Evolutionary conservation across 2,888 invertebrate species (phyloP), one percentile per base, ranked within the genome.

Genomic region (Torymus texanus): DNA sequence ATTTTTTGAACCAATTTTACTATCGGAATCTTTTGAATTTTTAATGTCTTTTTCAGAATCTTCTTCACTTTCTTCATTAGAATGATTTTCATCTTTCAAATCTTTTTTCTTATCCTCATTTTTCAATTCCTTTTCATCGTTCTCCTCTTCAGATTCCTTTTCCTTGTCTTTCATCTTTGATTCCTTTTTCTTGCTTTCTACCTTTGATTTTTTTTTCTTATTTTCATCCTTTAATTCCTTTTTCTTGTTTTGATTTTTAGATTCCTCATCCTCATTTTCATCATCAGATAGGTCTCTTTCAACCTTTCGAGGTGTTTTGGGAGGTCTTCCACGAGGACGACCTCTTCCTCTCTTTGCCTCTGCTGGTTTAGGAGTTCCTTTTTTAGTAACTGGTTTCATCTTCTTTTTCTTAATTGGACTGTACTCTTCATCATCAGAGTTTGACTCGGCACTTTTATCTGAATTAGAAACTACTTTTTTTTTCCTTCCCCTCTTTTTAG

Each of bases 401-500:
- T 85, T 89, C 76, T 85, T 88, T 61, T 85, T 87, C 13, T 83
- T 81, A 14, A 83, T 81, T n/a, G 89, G 88, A 83, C 84, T 88
- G 51, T 88, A 87, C 83, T 89, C 89, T 75, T 89, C 88, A 77
- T 86, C 85, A 2, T 89, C 87, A 59, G 85, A 84, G 73, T 85
- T 83, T 76, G 87, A 85, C 8, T 84, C 82, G 12, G 83, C 83
- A 75, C 86, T 87, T n/a, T 85, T 85, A 2, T 88, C 87, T 0
- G 88, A 87, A 3, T 82, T 86, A 11, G 87, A 87, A 55, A 63
- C 79, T 29, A 82, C 83, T 8, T 74, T 75, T 82, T 85, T 86
- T 24, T 81, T 82, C 55, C 71, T 78, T 53, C 68, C 83, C 82
- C 84, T 85, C 16, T 83, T 82, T 5, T 82, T 78, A 14, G 67